Evolutionary conservation across 1,140 invertebrate genomes (phyloP).

Genomic region (Copidosoma floridanum): DNA sequence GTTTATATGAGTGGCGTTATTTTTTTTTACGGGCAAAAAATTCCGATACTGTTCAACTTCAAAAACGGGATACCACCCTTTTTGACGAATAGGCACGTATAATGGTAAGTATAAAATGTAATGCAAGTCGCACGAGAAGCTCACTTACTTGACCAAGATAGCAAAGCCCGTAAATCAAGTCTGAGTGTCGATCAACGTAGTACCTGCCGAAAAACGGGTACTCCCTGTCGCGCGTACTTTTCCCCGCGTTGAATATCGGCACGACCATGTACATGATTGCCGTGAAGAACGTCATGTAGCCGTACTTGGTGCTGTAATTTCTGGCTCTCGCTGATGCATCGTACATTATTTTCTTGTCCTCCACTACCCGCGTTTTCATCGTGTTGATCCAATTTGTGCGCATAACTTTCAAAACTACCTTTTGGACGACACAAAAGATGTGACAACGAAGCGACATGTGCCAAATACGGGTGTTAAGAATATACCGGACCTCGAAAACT

Average conservation of each 20-base stretch:
- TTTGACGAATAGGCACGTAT: too few species aligned
- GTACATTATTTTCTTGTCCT: not conserved
- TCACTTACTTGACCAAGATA: constrained; percentile 16
- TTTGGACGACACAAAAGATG: not conserved
- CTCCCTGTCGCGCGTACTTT: not conserved
- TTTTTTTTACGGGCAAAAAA: too few species aligned
- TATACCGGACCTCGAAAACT: not conserved
- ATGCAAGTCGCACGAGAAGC: too few species aligned
- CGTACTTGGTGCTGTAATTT: not conserved
- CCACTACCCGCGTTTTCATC: not conserved
- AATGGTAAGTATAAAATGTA: too few species aligned
- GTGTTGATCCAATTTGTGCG: not conserved
- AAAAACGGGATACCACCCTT: too few species aligned
- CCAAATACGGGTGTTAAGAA: not conserved
- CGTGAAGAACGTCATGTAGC: not conserved
- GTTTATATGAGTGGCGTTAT: too few species aligned
- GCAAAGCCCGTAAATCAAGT: constrained; percentile 5
- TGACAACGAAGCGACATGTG: not conserved
- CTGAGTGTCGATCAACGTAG: constrained; percentile 7
- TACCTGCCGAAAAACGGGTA: constrained; percentile 24
- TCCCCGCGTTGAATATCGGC: not conserved
- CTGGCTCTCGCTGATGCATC: not conserved
- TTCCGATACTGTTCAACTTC: too few species aligned
- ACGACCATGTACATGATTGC: not conserved
- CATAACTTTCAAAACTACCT: not conserved